Conservation (phyloP, 2,888 invertebrate species). For the Acleris holmiana region DNA sequence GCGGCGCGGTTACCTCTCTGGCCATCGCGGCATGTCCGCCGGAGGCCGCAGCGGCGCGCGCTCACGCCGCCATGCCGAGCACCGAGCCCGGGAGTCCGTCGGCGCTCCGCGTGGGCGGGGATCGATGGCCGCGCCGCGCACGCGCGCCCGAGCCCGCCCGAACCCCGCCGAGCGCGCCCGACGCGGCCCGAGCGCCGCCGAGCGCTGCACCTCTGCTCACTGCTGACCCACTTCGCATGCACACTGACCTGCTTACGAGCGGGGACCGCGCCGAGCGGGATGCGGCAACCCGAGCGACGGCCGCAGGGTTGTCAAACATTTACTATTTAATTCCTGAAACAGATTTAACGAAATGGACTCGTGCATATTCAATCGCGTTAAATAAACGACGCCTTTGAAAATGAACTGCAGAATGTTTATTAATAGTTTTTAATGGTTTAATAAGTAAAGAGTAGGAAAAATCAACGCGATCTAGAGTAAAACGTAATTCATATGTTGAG, state of each 20-base stretch:
- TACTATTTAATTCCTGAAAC: no score
- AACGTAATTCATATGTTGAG: no score
- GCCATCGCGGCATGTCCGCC: conserved; percentile 89
- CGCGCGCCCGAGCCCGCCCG: conserved; percentile 64
- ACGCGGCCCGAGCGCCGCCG: conserved; percentile 54
- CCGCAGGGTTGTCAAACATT: conserved; percentile 4
- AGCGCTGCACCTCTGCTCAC: conserved; percentile 46
- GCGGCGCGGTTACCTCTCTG: conserved; percentile 86
- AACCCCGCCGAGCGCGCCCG: conserved; percentile 63
- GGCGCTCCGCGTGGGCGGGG: conserved; percentile 66
- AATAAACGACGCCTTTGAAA: no score
- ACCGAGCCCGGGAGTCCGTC: conserved; percentile 76
- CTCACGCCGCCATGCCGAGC: conserved; percentile 82
- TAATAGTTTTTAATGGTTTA: no score
- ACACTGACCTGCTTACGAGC: conserved; percentile 77
- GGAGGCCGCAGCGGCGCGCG: conserved; percentile 84
- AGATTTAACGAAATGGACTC: no score
- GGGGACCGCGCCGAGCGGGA: conserved; percentile 64
- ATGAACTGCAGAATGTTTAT: no score
- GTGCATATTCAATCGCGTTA: no score
- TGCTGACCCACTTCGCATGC: conserved; percentile 55
- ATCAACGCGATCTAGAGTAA: no score
- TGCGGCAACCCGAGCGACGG: conserved; percentile 39
- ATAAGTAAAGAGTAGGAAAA: no score
- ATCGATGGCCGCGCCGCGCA: conserved; percentile 68